Percentiles rank a stretch among this genome's conserved stretches.
Conservation (phyloP, 2,888 invertebrate genomes). For the Idaea dimidiata region DNA sequence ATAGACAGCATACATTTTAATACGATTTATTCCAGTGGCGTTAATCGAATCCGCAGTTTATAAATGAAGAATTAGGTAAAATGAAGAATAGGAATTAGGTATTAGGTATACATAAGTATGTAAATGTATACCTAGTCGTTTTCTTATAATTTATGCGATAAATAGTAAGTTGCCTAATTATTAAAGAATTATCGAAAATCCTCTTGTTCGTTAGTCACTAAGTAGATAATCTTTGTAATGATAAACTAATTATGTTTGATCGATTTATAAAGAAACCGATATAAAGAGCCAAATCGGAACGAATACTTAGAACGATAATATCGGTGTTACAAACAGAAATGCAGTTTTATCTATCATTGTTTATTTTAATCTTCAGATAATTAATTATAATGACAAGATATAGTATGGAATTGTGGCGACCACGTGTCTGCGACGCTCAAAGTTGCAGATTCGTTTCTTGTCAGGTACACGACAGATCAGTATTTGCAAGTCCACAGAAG, state of each 20-base stretch:
- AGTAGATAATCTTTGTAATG: background rate
- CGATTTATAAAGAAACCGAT: background rate
- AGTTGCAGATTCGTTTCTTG: background rate
- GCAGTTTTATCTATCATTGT: slow-evolving; percentile 5
- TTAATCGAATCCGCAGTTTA: no score
- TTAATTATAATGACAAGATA: slow-evolving; percentile 2
- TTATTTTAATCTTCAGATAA: background rate
- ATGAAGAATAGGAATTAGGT: no score
- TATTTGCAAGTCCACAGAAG: no score
- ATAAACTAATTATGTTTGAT: slow-evolving; percentile 3
- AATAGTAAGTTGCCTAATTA: background rate
- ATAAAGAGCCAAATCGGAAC: background rate
- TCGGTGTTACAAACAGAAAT: slow-evolving; percentile 4
- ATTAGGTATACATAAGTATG: no score
- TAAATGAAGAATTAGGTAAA: no score
- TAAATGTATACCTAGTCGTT: no score
- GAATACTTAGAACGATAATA: slow-evolving; percentile 3
- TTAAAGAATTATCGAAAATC: background rate
- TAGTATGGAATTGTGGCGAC: background rate
- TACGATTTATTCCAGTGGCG: no score
- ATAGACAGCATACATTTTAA: no score
- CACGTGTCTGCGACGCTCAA: no score
- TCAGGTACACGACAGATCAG: no score
- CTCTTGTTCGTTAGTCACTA: background rate
- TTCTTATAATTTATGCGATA: no score